phyloP scores from a whole-genome alignment of 2,797 vertebrate genomes.

The Liparis tanakae region DNA sequence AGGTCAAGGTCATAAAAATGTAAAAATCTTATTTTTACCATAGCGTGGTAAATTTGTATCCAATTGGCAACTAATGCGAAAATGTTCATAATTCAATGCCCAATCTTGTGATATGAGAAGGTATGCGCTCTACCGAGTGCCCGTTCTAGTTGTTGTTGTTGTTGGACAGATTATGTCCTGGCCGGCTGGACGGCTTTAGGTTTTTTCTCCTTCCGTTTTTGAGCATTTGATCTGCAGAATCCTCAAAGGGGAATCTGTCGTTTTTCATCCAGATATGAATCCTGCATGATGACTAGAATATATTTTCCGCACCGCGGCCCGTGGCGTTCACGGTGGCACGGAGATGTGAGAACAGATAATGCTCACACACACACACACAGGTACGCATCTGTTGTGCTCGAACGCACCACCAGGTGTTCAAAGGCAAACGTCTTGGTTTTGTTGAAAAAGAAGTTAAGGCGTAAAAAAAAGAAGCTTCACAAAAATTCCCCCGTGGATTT shows the following conservation, averaged over 20 bases:
- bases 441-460: constrained; percentile 29
- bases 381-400: neutral
- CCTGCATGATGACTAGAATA: constrained; percentile 57
- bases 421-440: constrained; percentile 30
- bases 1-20: too few species aligned
- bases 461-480: constrained; percentile 17
- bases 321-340: constrained; percentile 12
- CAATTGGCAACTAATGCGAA: too few species aligned
- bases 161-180: constrained; percentile 6
- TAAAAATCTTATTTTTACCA: too few species aligned
- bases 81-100: too few species aligned
- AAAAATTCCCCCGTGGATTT: constrained; percentile 46
- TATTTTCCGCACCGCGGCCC: constrained; percentile 22
- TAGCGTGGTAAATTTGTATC: too few species aligned
- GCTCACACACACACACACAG: constrained; percentile 20
- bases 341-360: constrained; percentile 29
- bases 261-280: constrained; percentile 61
- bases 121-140: too few species aligned
- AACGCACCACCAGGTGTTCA: constrained; percentile 15
- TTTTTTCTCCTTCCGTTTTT: constrained; percentile 36
- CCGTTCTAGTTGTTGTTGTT: constrained; percentile 19
- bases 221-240: constrained; percentile 38
- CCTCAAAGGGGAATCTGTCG: constrained; percentile 54
- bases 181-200: neutral
- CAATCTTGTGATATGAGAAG: too few species aligned